A percentile compares a stretch with the other conserved stretches of the same genome.
Evolutionary conservation across 2,797 vertebrate genomes (phyloP).

Genomic region (Simalia tracyae): DNA sequence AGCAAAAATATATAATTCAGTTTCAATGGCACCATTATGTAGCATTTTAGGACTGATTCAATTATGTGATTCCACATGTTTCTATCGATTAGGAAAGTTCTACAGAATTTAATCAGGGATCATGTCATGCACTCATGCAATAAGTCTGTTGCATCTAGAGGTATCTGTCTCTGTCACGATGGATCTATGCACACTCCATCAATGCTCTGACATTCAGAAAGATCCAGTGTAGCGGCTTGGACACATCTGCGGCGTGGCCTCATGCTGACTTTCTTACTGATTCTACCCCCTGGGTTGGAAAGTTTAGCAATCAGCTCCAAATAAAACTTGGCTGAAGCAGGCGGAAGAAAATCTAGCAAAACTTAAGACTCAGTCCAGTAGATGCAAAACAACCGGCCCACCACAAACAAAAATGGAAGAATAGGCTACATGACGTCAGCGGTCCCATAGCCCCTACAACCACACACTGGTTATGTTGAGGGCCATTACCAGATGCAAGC

Average conservation of each 20-base stretch:
- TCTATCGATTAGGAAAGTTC: neutral
- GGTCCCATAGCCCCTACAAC: neutral
- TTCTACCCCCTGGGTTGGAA: neutral
- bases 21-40: neutral
- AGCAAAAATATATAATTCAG: neutral
- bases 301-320: neutral
- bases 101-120: neutral
- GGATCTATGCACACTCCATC: neutral
- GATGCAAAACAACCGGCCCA: neutral
- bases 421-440: neutral
- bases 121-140: neutral
- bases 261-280: neutral
- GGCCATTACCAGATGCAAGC: neutral
- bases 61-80: neutral
- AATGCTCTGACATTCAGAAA: neutral
- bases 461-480: neutral
- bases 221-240: neutral
- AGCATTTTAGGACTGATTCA: neutral
- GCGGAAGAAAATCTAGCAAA: neutral
- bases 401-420: neutral
- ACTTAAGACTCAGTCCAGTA: neutral
- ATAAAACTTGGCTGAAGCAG: neutral
- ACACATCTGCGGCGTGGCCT: neutral
- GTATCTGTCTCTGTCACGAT: neutral
- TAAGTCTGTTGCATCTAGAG: neutral